Percentiles rank a stretch among this genome's conserved stretches.
phyloP scores from a whole-genome alignment of 2,888 invertebrate genomes.

The Eudasyphora cyanicolor region DNA sequence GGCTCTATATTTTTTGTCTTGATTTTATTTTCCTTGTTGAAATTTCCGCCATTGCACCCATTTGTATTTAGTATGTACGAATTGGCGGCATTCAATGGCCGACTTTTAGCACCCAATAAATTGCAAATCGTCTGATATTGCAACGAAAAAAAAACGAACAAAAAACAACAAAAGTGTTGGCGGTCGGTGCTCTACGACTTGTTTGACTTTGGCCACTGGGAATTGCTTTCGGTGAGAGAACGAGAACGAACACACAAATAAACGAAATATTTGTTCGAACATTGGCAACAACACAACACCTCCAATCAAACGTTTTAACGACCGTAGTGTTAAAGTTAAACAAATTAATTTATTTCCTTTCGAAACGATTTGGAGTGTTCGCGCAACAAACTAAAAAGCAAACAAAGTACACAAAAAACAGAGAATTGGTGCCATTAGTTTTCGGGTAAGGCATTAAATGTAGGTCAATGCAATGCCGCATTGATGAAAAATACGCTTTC shows the following conservation, averaged over 20 bases:
- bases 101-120: constrained; percentile 32
- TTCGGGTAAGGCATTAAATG: neutral
- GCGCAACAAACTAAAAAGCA: too few relatives aligned
- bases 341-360: constrained; percentile 11
- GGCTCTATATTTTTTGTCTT: neutral
- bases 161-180: neutral
- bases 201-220: constrained; percentile 6
- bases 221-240: neutral
- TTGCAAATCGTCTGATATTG: constrained; percentile 15
- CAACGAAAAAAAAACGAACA: neutral
- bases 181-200: neutral
- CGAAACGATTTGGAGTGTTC: neutral
- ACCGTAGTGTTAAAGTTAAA: neutral
- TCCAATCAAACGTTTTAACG: constrained; percentile 20
- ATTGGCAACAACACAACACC: neutral
- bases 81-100: neutral
- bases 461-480: neutral
- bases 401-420: too few relatives aligned
- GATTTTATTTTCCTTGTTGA: neutral
- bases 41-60: neutral
- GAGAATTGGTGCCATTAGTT: neutral
- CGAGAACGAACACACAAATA: neutral
- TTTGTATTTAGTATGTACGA: too few relatives aligned
- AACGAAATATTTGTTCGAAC: constrained; percentile 11
- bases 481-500: neutral